These are phyloP conservation scores for Apistogramma diplotaenia DNA, from an alignment of 2,113 vertebrate genomes.

Conservation along the genomic window DNA sequence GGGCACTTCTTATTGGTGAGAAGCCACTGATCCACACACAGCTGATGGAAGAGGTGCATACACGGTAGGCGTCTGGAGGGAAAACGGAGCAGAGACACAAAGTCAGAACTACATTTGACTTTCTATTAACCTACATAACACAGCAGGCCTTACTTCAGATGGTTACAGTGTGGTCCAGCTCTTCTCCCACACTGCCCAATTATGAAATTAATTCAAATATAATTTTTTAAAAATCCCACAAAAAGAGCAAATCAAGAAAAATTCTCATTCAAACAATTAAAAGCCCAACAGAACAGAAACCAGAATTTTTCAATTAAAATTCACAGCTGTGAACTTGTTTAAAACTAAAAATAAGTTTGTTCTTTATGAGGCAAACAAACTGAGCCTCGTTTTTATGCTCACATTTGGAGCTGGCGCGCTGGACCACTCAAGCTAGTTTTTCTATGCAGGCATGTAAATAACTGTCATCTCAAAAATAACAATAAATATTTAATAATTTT, in stretches of 20 bases:
- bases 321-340: background rate
- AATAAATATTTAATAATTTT: too few species aligned
- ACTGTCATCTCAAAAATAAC: background rate
- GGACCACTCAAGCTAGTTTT: background rate
- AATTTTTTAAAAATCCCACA: background rate
- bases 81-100: slow-evolving; percentile 1
- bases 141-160: background rate
- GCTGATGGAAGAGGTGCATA: slow-evolving; percentile 99
- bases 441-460: background rate
- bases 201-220: background rate
- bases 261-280: too few species aligned
- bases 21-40: slow-evolving; percentile 98
- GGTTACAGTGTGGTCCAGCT: too few species aligned
- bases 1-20: slow-evolving; percentile 99
- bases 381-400: background rate
- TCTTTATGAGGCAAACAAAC: background rate
- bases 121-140: background rate
- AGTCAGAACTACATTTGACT: background rate
- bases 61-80: slow-evolving; percentile 91
- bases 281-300: too few species aligned
- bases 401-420: background rate
- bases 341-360: background rate
- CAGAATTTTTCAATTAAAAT: too few species aligned
- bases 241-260: background rate
- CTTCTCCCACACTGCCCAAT: background rate